Evolutionary conservation across 2,888 invertebrate genomes (phyloP).

Genomic region (Nephrotoma guestfalica): DNA sequence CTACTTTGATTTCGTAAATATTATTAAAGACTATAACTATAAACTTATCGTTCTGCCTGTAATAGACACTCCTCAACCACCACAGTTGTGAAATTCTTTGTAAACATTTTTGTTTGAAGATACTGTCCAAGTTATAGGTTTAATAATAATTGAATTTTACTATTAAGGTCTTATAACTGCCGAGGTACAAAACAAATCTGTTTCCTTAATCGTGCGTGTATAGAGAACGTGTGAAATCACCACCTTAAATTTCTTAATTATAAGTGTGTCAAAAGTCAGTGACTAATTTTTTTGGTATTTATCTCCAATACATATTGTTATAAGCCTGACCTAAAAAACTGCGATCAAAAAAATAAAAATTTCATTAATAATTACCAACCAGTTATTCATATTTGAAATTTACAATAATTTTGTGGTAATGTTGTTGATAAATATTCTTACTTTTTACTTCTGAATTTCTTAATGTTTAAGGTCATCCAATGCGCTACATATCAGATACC

Average conservation of each 20-base stretch:
- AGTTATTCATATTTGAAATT: neutral
- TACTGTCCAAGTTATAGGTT: no score
- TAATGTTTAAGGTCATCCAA: neutral
- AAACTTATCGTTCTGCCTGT: no score
- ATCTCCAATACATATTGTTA: neutral
- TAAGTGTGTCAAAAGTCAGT: neutral
- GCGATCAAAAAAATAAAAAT: neutral
- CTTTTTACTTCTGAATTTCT: neutral
- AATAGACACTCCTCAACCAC: no score
- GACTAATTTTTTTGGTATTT: neutral
- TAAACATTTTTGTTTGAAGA: no score
- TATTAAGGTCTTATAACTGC: no score
- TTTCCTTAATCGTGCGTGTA: no score
- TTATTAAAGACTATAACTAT: no score
- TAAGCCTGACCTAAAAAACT: neutral
- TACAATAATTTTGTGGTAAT: neutral
- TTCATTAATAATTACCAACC: neutral
- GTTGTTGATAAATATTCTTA: neutral
- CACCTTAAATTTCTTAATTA: neutral
- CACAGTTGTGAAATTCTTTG: no score
- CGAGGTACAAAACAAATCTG: no score
- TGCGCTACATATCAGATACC: neutral
- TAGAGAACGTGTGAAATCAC: neutral
- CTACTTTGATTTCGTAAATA: no score
- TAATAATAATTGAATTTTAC: no score